Conservation (phyloP, 2,113 vertebrate species). For the Gymnarchus niloticus region DNA sequence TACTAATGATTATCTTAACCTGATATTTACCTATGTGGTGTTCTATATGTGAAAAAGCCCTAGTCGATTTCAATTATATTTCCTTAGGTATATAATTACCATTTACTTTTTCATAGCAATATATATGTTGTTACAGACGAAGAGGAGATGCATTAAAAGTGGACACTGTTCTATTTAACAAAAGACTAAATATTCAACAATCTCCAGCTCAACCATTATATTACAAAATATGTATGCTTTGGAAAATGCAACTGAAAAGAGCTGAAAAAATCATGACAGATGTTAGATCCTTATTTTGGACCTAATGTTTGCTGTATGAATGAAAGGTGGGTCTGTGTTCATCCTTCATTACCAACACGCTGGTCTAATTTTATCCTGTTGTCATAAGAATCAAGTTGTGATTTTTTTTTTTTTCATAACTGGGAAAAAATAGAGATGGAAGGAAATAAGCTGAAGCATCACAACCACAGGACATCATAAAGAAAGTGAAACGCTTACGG, state of each 20-base stretch:
- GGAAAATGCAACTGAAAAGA: conserved; percentile 16
- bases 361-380: not conserved
- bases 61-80: conserved; percentile 57
- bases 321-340: conserved; percentile 4
- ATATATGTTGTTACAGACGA: conserved; percentile 60
- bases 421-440: not conserved
- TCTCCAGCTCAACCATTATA: conserved; percentile 26
- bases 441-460: not conserved
- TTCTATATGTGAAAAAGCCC: conserved; percentile 66
- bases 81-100: conserved; percentile 48
- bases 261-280: not conserved
- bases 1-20: conserved; percentile 61
- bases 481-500: too few species aligned
- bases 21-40: conserved; percentile 64
- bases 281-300: not conserved
- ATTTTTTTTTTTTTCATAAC: not conserved
- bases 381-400: not conserved
- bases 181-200: conserved; percentile 29
- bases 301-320: not conserved
- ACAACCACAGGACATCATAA: not conserved
- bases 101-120: conserved; percentile 59
- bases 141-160: conserved; percentile 37
- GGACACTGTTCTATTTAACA: conserved; percentile 38
- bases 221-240: conserved; percentile 20
- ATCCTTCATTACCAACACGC: not conserved